Evolutionary conservation across 2,797 vertebrate genomes (phyloP), one percentile per base, ranked within the genome.

Genomic region (Lutjanus argentimaculatus): DNA sequence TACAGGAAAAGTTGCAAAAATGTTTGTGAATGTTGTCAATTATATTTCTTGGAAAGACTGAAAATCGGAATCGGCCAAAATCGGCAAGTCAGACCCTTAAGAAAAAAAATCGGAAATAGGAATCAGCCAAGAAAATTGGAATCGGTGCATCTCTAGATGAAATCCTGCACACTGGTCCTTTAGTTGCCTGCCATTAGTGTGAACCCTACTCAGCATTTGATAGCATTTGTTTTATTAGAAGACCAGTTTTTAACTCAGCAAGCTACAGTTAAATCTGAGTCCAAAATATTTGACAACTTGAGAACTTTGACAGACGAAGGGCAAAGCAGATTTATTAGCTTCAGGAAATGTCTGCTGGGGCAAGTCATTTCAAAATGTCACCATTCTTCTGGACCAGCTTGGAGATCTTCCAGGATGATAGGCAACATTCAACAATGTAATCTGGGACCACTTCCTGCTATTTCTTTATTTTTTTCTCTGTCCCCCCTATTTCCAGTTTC

Each of bases 301-400:
- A 12, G 63, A 68, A 67, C 17, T 79, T 56, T 51, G 25, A 77
- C 72, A 79, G 42, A 72, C 58, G 40, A 84, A 57, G 43, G 2
- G 9, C 43, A 69, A 61, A 65, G 55, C 46, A 64, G 64, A 75
- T 76, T 65, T 59, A 68, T 65, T 57, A 70, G 53, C 78, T 79
- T 78, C n/a, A 67, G 42, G 58, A 61, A 80, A 77, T 43, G 62
- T 51, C 76, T 52, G 14, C 62, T 22, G 55, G 62, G 42, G 17
- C 25, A 52, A 62, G n/a, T 72, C 22, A 46, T 76, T 79, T 75
- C 62, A 57, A 82, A 85, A 85, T 77, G 67, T 59, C 56, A 53
- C 51, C 15, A 56, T 77, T 83, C 36, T 53, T 61, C 56, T 58
- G 46, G 52, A 62, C 36, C n/a, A 59, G 53, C 62, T 42, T 63